These are phyloP conservation scores for Paedocypris micromegethes DNA, from an alignment of 2,797 vertebrate species.

Conservation along the genomic window DNA sequence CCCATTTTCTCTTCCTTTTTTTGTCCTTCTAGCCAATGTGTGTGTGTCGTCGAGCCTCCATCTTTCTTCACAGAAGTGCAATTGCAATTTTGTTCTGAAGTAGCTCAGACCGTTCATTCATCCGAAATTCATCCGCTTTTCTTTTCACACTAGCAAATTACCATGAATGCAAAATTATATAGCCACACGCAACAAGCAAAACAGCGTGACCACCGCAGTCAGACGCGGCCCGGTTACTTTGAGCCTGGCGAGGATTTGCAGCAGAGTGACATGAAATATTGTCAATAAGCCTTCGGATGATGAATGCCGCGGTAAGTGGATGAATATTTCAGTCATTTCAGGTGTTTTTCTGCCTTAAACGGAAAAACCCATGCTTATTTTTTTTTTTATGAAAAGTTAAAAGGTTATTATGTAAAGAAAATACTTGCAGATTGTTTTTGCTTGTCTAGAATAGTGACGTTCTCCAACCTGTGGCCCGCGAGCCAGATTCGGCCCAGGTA, in stretches of 20 bases:
- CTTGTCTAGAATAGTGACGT: too few relatives aligned
- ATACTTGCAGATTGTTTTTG: too few relatives aligned
- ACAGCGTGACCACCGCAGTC: conserved; percentile 28
- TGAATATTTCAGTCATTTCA: background rate
- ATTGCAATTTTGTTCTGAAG: conserved; percentile 35
- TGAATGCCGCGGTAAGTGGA: conserved; percentile 1
- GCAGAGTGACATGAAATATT: conserved; percentile 17
- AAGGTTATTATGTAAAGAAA: too few relatives aligned
- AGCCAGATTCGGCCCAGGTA: too few relatives aligned
- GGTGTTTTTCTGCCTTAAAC: background rate
- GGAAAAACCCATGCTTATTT: too few relatives aligned
- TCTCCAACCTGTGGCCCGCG: too few relatives aligned
- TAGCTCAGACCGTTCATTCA: conserved; percentile 30
- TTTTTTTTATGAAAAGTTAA: too few relatives aligned
- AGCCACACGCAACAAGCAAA: conserved; percentile 34
- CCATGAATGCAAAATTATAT: conserved; percentile 36
- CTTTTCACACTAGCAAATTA: conserved; percentile 39
- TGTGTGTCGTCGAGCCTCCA: background rate
- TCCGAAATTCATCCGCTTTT: conserved; percentile 33
- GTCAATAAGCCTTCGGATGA: background rate
- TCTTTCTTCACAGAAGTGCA: conserved; percentile 5
- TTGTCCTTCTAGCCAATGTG: conserved; percentile 34
- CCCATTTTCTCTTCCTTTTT: conserved; percentile 17
- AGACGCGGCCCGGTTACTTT: conserved; percentile 37
- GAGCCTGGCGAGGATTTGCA: conserved; percentile 1